phyloP scores from a whole-genome alignment of 2,888 invertebrate genomes.

The Leucophenga montana region DNA sequence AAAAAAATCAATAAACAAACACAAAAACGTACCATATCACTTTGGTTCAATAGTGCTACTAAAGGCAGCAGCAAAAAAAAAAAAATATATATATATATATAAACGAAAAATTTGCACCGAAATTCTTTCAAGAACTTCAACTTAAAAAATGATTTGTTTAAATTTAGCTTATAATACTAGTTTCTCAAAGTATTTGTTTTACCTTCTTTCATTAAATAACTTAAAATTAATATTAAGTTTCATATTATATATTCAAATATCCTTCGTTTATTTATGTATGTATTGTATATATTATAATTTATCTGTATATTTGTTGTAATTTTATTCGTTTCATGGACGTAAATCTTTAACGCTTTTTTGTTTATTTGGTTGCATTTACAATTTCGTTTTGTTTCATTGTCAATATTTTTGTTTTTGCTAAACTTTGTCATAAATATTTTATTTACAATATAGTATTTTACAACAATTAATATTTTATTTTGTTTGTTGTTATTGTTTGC shows the following conservation, averaged over 20 bases:
- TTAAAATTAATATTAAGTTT: too few relatives aligned
- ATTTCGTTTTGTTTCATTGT: neutral
- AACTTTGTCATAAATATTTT: slow-evolving; percentile 37
- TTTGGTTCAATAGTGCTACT: neutral
- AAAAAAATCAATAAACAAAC: neutral
- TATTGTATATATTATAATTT: neutral
- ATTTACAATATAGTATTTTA: slow-evolving; percentile 56
- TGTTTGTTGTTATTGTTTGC: slow-evolving; percentile 38
- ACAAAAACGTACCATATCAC: neutral
- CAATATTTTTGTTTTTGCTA: neutral
- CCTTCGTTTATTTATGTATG: neutral
- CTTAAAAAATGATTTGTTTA: too few relatives aligned
- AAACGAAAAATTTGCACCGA: too few relatives aligned
- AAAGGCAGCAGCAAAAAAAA: too few relatives aligned
- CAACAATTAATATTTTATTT: slow-evolving; percentile 46
- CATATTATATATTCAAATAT: neutral
- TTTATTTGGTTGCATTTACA: slow-evolving; percentile 42
- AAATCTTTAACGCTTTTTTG: slow-evolving; percentile 57
- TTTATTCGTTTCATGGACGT: slow-evolving; percentile 56
- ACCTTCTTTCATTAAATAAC: too few relatives aligned
- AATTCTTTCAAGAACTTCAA: too few relatives aligned
- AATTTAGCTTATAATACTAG: too few relatives aligned
- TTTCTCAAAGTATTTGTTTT: too few relatives aligned
- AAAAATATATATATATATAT: too few relatives aligned
- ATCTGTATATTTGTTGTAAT: slow-evolving; percentile 23